Conservation (phyloP, 2,888 invertebrate species). For the Drosophila paracracens region DNA sequence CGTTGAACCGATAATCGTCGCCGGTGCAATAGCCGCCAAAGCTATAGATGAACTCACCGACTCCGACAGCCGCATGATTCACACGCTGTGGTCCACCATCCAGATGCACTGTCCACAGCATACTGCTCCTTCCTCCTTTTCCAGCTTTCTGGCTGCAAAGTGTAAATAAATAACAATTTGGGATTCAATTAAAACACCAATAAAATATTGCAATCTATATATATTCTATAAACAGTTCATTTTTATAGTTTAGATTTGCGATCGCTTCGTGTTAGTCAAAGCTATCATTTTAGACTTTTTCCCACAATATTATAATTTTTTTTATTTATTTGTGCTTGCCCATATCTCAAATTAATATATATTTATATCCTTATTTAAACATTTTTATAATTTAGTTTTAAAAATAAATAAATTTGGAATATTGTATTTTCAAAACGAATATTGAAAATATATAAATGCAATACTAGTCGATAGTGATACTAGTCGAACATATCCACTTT, state of each 20-base stretch:
- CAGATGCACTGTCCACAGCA: constrained; percentile 94
- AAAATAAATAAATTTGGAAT: neutral
- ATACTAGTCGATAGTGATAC: neutral
- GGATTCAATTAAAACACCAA: neutral
- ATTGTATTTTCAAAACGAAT: neutral
- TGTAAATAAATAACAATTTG: neutral
- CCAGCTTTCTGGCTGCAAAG: constrained; percentile 10
- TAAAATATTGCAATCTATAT: neutral
- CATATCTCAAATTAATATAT: neutral
- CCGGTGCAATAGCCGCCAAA: constrained; percentile 97
- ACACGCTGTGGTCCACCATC: constrained; percentile 96
- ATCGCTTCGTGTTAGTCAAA: neutral
- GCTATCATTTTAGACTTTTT: neutral
- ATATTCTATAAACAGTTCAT: neutral
- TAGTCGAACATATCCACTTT: neutral
- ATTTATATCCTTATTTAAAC: neutral
- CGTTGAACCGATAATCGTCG: constrained; percentile 89
- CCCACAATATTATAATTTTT: neutral
- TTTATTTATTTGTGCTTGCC: neutral
- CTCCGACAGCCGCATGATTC: constrained; percentile 95
- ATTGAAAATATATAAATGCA: neutral
- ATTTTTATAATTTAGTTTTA: neutral
- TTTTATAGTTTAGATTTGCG: neutral
- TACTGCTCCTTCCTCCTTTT: constrained; percentile 72
- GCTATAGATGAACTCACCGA: constrained; percentile 92